Base-by-base conservation (phyloP, 2,797 vertebrate genomes). In the Stomatorhinus walkeri region DNA sequence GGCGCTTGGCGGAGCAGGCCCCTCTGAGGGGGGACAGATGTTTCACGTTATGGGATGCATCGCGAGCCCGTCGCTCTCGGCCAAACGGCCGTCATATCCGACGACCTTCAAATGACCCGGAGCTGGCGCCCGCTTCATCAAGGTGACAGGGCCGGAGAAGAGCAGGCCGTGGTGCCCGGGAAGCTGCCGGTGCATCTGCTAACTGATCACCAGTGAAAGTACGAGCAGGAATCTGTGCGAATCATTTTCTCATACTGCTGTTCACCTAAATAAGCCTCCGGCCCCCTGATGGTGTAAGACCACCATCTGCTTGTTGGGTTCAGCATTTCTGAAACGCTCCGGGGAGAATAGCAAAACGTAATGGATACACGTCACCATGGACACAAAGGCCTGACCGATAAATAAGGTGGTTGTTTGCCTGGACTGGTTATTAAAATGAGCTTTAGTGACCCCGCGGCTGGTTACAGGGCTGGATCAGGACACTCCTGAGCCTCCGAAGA, bases 21-120 rank as follows among this genome's bases (percentile, higher is more conserved):
- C 95, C 96, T 97, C 95, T 96, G 94, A 95, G 24, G 94, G 93
- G 92, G 94, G 95, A 93, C 97, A 99, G 96, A 96, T 99, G 98
- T 95, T 98, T 98, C 95, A 93, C 91, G 96, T 99, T 99, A 98
- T 61, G 91, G 92, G 95, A 95, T 95, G 95, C 90, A 91, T 91
- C 90, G 91, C 92, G 91, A 76, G 61, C 95, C 95, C 96, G 95
- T 95, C 96, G 96, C 96, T 94, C 95, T 97, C 95, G 95, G 95
- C 96, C 95, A 95, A 95, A 95, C 95, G 95, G 94, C 93, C 94
- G 95, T 95, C 97, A 96, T 95, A 96, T 96, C 94, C 95, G 93
- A 93, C 94, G 96, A 95, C 97, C 97, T 93, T 94, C 92, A 91
- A 90, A 92, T 95, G 96, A 98, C 97, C 97, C 89, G 92, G 88